Evolutionary conservation across 2,113 vertebrate genomes (phyloP), one percentile per base, ranked within the genome.

Genomic region (Seriola rivoliana): DNA sequence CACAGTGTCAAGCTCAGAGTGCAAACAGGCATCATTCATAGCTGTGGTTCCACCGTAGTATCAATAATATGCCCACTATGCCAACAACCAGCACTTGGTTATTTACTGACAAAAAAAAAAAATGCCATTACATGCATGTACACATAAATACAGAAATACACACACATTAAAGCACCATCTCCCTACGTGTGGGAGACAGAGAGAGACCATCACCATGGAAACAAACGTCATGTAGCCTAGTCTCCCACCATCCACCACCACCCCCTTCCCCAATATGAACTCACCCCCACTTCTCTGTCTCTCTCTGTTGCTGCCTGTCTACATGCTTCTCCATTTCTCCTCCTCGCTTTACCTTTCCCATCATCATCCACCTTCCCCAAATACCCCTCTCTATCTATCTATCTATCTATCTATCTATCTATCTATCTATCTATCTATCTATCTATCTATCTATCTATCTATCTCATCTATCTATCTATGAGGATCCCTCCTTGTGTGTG

Each of bases 161-260:
- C 70, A 65, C 82, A 89, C 70, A 80, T 87, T 90, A 85, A 88
- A 91, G 65, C 78, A 81, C 86, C 81, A 84, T 88, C 90, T 91
- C 89, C 64, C 79, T 91, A 74, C 78, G 78, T 86, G 91, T 92
- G 91, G 93, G 91, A 94, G 93, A 93, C 87, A 66, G 91, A 66
- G 91, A 93, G 85, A 93, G 85, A 91, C 91, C 85, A 90, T 94
- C 91, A 89, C 93, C 93, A 94, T 94, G 93, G 93, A 92, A 94
- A 94, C 93, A 94, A 92, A 93, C 89, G 87, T 94, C 93, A 94
- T 82, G 90, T 85, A 89, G 88, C 90, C 84, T 64, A 65, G 88
- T 92, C 92, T 92, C 88, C 89, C 86, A 91, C 86, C 83, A 87
- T 88, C 82, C 77, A 63, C 67, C 74, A 34, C 78, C 52, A 36